phyloP scores from a whole-genome alignment of 2,888 invertebrate genomes.

The Halocaridina rubra region DNA sequence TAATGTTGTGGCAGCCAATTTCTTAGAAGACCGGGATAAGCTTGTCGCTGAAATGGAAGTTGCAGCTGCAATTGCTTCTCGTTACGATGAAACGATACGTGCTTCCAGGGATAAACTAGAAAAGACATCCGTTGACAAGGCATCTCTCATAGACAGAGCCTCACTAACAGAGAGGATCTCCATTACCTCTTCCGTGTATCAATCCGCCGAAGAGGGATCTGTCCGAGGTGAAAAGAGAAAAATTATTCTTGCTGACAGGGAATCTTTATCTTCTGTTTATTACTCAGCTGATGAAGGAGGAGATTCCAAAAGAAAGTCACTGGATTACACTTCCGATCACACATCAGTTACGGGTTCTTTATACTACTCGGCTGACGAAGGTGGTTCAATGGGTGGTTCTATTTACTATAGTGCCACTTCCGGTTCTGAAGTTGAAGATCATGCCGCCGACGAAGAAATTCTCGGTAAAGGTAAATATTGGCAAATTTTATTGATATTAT shows the following conservation, averaged over 20 bases:
- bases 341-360: conserved; percentile 56
- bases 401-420: conserved; percentile 62
- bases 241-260: conserved; percentile 19
- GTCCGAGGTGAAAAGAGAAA: conserved; percentile 57
- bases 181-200: conserved; percentile 19
- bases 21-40: neutral
- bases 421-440: conserved; percentile 61
- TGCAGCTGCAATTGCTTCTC: conserved; percentile 37
- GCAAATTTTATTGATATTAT: neutral
- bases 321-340: conserved; percentile 47
- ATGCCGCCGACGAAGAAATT: conserved; percentile 44
- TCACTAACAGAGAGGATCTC: neutral
- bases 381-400: conserved; percentile 58
- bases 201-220: conserved; percentile 31
- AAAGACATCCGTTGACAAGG: conserved; percentile 3
- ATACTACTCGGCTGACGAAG: conserved; percentile 63
- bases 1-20: conserved; percentile 17
- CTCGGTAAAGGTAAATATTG: conserved; percentile 50
- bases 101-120: conserved; percentile 39
- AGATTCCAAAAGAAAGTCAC: conserved; percentile 39
- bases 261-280: conserved; percentile 25
- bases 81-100: conserved; percentile 42
- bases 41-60: conserved; percentile 5
- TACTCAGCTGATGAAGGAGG: conserved; percentile 28
- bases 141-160: neutral